These are phyloP conservation scores for Tenebrosternarchus preto DNA, from an alignment of 2,113 vertebrate genomes.

Conservation along the genomic window DNA sequence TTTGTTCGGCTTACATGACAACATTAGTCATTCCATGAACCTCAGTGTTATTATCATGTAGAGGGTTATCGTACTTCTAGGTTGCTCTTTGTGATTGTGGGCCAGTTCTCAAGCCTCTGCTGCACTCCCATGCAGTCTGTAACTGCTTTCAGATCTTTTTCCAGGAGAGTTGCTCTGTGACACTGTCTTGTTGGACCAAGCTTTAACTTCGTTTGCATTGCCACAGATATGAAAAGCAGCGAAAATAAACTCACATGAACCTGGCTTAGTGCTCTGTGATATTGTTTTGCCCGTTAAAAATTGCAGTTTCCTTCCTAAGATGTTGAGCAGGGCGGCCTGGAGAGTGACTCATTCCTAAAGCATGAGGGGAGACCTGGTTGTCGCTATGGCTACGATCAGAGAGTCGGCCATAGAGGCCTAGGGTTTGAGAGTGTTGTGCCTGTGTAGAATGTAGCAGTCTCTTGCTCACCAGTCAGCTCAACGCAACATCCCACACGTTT, in stretches of 20 bases:
- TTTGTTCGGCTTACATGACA: constrained; percentile 36
- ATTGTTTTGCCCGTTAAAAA: not conserved
- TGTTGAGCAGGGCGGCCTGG: constrained; percentile 17
- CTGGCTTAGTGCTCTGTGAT: constrained; percentile 15
- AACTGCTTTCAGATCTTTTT: constrained; percentile 16
- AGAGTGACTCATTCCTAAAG: constrained; percentile 37
- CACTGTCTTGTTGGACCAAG: not conserved
- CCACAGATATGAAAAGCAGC: not conserved
- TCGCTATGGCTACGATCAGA: constrained; percentile 21
- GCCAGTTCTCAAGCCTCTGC: not conserved
- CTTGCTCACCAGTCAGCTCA: not conserved
- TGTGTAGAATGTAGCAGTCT: constrained; percentile 27
- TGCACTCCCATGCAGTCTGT: constrained; percentile 5
- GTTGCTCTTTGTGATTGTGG: constrained; percentile 13
- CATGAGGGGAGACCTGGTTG: constrained; percentile 29
- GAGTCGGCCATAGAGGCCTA: constrained; percentile 9
- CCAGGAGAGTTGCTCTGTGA: not conserved
- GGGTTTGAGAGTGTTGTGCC: constrained; percentile 8
- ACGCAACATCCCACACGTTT: not conserved
- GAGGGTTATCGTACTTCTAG: constrained; percentile 34
- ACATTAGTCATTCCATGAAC: constrained; percentile 51
- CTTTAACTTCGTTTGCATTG: not conserved
- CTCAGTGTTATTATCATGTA: constrained; percentile 45
- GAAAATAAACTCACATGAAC: constrained; percentile 5
- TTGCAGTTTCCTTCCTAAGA: constrained; percentile 46